These are phyloP conservation scores for Drosophila sechellia DNA, from an alignment of 1,140 invertebrate species.

Conservation along the genomic window DNA sequence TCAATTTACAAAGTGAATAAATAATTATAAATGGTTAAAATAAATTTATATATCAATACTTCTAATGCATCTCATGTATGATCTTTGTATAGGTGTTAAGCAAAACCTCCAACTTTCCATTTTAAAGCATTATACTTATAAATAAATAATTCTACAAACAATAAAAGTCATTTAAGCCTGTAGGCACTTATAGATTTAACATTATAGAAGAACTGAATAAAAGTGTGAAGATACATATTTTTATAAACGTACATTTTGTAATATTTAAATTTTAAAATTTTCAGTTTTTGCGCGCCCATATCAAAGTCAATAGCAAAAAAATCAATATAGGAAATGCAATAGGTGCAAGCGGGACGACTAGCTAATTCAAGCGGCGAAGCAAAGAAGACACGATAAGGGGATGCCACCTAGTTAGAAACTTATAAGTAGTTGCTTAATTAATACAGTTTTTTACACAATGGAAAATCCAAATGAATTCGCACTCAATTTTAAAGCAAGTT, in stretches of 20 bases:
- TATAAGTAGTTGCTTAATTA: not conserved
- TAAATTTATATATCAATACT: no score
- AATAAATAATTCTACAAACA: no score
- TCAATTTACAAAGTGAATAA: not conserved
- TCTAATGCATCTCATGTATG: no score
- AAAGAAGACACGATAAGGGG: conserved; percentile 25
- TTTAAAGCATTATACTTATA: no score
- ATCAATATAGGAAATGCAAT: conserved; percentile 9
- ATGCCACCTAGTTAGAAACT: conserved; percentile 29
- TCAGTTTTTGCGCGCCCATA: not conserved
- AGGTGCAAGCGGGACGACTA: conserved; percentile 40
- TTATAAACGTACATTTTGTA: no score
- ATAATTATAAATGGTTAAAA: no score
- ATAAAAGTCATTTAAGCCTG: no score
- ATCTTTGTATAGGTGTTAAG: no score
- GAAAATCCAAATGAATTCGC: not conserved
- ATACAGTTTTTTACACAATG: not conserved
- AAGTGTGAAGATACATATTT: no score
- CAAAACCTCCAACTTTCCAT: no score
- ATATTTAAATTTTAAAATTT: not conserved
- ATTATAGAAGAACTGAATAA: no score
- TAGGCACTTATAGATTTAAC: no score
- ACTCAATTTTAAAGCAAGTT: not conserved
- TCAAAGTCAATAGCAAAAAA: conserved; percentile 30
- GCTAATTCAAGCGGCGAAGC: not conserved